Evolutionary conservation across 1,140 invertebrate species (phyloP), one percentile per base, ranked within the genome.

Genomic region (Camponotus vicinus): DNA sequence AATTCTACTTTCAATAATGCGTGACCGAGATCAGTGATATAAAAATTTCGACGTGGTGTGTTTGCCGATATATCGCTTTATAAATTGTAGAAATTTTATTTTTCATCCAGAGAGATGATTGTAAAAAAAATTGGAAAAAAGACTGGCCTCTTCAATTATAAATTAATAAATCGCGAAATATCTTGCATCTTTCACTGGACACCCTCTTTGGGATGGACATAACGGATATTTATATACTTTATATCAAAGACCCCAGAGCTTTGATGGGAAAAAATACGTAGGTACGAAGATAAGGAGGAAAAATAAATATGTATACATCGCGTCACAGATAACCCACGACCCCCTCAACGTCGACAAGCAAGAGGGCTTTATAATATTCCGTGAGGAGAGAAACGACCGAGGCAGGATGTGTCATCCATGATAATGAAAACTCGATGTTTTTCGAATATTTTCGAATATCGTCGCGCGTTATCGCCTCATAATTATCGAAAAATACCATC

Each of bases 251-350:
- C 13, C 49, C 11, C 21, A 55, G 15, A 55, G 15, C 13, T 57
- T 66, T 42, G 37, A 79, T 34, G 27, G 13, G 15, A 13, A 45
- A 27, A 66, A 57, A 34, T 40, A 40, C 34, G 59, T 78, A 79
- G 63, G 64, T 69, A 57, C 15, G 13, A 27, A n/a, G 78, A 80
- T 70, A 80, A 70, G 49, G 27, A 32, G 34, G 3, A n/a, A 55
- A 80, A 80, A 40, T 80, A 80, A 70, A 80, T 70, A 80, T 40
- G 57, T 37, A 40, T 52, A 40, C 21, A 15, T 2, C 27, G 27
- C 32, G 15, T 9, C 3, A 6, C 13, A 79, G 78, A 80, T 80
- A 80, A 80, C 78, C 77, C 34, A 9, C n/a, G 77, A 69, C 45
- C 49, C 66, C 18, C 63, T 79, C 27, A 40, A 37, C 37, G 77